phyloP scores from a whole-genome alignment of 2,888 invertebrate species.

The Leptopilina drosophilae region DNA sequence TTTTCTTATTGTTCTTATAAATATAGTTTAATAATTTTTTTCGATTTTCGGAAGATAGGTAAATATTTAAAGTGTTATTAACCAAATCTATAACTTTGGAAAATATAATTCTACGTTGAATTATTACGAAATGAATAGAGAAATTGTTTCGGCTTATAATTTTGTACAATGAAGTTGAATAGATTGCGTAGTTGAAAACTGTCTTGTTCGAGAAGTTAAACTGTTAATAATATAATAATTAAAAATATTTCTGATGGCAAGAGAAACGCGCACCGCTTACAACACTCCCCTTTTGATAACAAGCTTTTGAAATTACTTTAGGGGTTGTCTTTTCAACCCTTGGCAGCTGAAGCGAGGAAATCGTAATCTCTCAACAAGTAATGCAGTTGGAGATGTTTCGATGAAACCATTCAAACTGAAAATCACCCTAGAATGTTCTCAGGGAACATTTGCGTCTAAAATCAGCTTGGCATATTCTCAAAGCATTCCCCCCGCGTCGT shows the following conservation, averaged over 20 bases:
- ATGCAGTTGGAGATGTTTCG: slow-evolving; percentile 15
- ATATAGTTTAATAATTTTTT: too few relatives aligned
- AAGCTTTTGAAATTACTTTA: slow-evolving; percentile 12
- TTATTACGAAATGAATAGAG: too few relatives aligned
- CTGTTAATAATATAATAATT: not conserved
- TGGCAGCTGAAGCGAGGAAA: slow-evolving; percentile 9
- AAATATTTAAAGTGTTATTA: too few relatives aligned
- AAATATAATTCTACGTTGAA: too few relatives aligned
- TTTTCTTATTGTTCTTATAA: too few relatives aligned
- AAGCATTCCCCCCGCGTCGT: not conserved
- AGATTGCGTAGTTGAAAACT: too few relatives aligned
- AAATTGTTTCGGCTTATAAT: too few relatives aligned
- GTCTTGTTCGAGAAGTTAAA: too few relatives aligned
- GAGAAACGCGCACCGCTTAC: not conserved
- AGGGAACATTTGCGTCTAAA: slow-evolving; percentile 10
- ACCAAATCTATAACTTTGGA: too few relatives aligned
- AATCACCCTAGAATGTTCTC: slow-evolving; percentile 11
- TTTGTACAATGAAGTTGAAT: too few relatives aligned
- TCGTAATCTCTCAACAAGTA: slow-evolving; percentile 15
- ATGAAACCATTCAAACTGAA: slow-evolving; percentile 17
- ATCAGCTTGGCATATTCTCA: slow-evolving; percentile 8
- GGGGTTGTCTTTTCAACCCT: slow-evolving; percentile 17
- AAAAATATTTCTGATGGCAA: not conserved
- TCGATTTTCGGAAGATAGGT: too few relatives aligned
- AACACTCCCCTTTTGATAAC: not conserved